A percentile compares a stretch with the other conserved stretches of the same genome.
Conservation (phyloP, 2,797 vertebrate species). For the Rhodeus uyekii region DNA sequence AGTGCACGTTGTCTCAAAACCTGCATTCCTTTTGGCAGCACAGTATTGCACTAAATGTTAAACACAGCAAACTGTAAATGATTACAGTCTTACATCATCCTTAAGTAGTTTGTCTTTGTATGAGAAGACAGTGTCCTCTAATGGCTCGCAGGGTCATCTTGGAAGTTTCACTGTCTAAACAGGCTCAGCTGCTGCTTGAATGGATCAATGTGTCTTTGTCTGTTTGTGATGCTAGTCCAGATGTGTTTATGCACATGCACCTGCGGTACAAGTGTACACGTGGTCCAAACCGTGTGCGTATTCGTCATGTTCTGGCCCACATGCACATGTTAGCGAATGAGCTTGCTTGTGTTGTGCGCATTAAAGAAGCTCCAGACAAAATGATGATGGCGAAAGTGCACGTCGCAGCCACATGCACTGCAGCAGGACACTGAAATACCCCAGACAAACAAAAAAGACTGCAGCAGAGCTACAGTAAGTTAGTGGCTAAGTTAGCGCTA, state of each 20-base stretch:
- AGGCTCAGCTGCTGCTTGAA: constrained; percentile 26
- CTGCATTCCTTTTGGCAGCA: constrained; percentile 3
- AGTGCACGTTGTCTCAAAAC: neutral
- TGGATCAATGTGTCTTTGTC: constrained; percentile 28
- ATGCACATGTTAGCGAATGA: neutral
- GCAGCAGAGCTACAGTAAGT: constrained; percentile 38
- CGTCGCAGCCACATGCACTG: constrained; percentile 68
- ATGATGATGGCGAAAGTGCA: constrained; percentile 63
- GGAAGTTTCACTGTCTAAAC: constrained; percentile 66
- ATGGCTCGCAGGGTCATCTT: constrained; percentile 63
- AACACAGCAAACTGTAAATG: constrained; percentile 22
- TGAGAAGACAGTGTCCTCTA: constrained; percentile 56
- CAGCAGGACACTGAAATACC: constrained; percentile 61
- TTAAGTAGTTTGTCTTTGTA: constrained; percentile 63
- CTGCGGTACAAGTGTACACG: constrained; percentile 19
- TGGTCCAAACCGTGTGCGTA: neutral
- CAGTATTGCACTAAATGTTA: constrained; percentile 1
- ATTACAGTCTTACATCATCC: constrained; percentile 9
- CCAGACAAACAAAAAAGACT: constrained; percentile 49
- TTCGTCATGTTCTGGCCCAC: constrained; percentile 8
- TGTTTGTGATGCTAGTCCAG: constrained; percentile 62
- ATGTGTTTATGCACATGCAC: constrained; percentile 44
- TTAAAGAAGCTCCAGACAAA: constrained; percentile 60
- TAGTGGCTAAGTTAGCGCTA: neutral
- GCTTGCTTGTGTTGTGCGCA: neutral